A percentile compares a stretch with the other conserved stretches of the same genome.
These are phyloP conservation scores for Invenusta paracnida DNA, from an alignment of 2,888 invertebrate species.

Conservation along the genomic window DNA sequence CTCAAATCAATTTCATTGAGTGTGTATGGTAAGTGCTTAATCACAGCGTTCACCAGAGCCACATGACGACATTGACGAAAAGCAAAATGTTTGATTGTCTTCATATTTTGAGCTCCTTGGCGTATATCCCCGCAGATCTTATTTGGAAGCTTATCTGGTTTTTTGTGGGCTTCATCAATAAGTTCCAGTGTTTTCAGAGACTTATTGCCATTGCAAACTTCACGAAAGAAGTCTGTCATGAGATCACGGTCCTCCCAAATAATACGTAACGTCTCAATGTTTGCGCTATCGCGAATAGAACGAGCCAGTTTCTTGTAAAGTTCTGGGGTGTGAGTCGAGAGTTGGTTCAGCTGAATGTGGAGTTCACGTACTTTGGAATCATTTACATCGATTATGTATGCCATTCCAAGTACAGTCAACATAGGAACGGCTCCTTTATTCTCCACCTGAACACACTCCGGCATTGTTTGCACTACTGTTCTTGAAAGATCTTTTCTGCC, in stretches of 20 bases:
- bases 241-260: constrained; percentile 37
- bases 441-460: constrained; percentile 32
- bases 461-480: constrained; percentile 38
- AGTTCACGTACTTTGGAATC: constrained; percentile 49
- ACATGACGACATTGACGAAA: constrained; percentile 49
- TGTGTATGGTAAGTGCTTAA: constrained; percentile 37
- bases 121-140: constrained; percentile 52
- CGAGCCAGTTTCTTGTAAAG: constrained; percentile 49
- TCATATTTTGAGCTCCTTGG: constrained; percentile 50
- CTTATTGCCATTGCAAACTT: constrained; percentile 33
- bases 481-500: constrained; percentile 37
- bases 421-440: constrained; percentile 38
- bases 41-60: constrained; percentile 48
- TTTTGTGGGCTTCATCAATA: constrained; percentile 38
- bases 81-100: constrained; percentile 48
- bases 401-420: constrained; percentile 34
- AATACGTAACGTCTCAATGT: constrained; percentile 47
- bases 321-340: constrained; percentile 48
- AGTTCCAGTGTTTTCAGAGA: constrained; percentile 37
- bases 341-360: constrained; percentile 51
- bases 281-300: constrained; percentile 47
- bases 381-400: constrained; percentile 43
- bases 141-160: constrained; percentile 48
- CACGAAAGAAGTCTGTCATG: constrained; percentile 40
- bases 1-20: constrained; percentile 33